Evolutionary conservation across 2,113 vertebrate species (phyloP), one percentile per base, ranked within the genome.

Genomic region (Poecile atricapillus): DNA sequence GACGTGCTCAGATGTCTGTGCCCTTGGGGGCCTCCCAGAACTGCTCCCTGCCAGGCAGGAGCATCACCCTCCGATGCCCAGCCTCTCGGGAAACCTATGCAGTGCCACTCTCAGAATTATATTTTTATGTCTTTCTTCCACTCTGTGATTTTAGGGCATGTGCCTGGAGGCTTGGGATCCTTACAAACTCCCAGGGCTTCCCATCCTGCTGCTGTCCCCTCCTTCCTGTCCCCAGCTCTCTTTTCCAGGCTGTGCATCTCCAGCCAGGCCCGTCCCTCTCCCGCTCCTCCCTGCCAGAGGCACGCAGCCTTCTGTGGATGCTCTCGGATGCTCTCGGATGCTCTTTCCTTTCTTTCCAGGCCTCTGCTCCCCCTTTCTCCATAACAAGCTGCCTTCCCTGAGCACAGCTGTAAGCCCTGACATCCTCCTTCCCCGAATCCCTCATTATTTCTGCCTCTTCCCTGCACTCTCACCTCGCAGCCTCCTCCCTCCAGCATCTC

Each of bases 61-160:
- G 35, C 1, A 1, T 11, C 55, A 2, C 43, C 41, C 55, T 31
- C 7, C 1, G 4, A 0, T 2, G 7, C 41, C 62, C 37, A 10
- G 43, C 21, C 15, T 20, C 21, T 8, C 0, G 1, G 52, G 50
- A 30, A 16, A 14, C 4, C 1, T 1, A 1, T 0, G 21, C 2
- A 13, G 39, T 1, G 11, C 24, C 37, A 1, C 49, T 12, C 6
- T 3, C 13, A 19, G 47, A 28, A n/a, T 31, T 4, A 4, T 2
- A 1, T 35, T 63, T 33, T 52, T 17, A 15, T 16, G 50, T 21
- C 44, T 67, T 37, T 9, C 49, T 76, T 75, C 37, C 22, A 2
- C 20, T 20, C 27, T 0, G 5, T 28, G n/a, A 27, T 67, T 74
- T 59, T 5, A 31, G 71, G 73, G 49, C n/a, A 8, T 4, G 31